Evolutionary conservation across 2,888 invertebrate genomes (phyloP), one percentile per base, ranked within the genome.

Genomic region (Hirudinaria manillensis): DNA sequence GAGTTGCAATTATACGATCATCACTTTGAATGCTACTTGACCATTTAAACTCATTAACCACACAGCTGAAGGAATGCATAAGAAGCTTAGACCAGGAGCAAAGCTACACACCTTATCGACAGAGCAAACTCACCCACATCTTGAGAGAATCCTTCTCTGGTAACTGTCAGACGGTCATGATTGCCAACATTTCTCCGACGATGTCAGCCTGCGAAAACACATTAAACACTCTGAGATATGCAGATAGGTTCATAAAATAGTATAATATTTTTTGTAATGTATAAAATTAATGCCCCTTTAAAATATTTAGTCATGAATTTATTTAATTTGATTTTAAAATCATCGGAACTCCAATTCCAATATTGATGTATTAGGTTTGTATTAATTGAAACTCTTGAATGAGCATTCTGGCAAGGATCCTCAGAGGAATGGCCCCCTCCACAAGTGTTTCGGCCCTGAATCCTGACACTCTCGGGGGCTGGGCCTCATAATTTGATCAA

Each of bases 121-220:
- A 85, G 80, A 85, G 85, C 78, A 85, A 85, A 78, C 81, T 85
- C 72, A 85, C 85, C 0, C 85, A 84, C 78, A 85, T 85, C 55
- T 80, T 85, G 68, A 83, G 84, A 66, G 84, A 85, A 72, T 84
- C 84, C 0, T 85, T 85, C 77, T 78, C 81, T 21, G 84, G 84
- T 13, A 83, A 84, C 79, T 83, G 83, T 10, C 77, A 67, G 68
- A 84, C 84, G 0, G 84, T 84, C 74, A 84, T 85, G 85, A 84
- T 85, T 38, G 85, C 85, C 68, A 84, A 84, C 77, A 79, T 84
- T 66, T 82, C 84, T 0, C 85, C 84, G 3, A 80, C 80, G 0
- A 81, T 81, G 72, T 79, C 81, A 0, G 81, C 84, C 4, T 82
- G 83, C 80, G 84, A 84, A 79, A 82, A 84, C 77, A 83, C 83